These are phyloP conservation scores for Macrocentrus cingulum DNA, from an alignment of 1,140 invertebrate species.

Conservation along the genomic window DNA sequence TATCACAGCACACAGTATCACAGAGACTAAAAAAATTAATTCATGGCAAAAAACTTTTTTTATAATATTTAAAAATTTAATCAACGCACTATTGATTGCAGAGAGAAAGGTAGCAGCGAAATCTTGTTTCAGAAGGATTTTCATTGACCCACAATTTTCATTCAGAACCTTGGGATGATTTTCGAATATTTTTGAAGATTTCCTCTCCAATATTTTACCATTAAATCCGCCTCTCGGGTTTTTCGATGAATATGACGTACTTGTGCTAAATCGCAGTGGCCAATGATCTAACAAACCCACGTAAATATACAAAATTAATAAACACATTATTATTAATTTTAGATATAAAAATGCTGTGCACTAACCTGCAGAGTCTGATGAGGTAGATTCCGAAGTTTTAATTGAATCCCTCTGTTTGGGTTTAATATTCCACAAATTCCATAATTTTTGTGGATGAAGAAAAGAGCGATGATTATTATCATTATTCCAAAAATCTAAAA, in stretches of 20 bases:
- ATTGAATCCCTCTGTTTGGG: background rate
- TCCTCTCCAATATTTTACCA: background rate
- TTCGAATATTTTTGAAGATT: background rate
- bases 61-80: no score
- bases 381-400: background rate
- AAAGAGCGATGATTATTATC: background rate
- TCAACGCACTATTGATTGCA: slow-evolving; percentile 2
- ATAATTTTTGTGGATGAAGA: background rate
- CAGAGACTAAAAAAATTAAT: background rate
- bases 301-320: no score
- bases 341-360: no score
- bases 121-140: background rate
- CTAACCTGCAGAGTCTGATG: background rate
- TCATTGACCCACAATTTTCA: background rate
- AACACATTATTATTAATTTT: no score
- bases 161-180: background rate
- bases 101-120: slow-evolving; percentile 3
- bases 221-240: no score
- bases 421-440: slow-evolving; percentile 2
- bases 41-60: no score
- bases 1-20: background rate
- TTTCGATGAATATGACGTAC: no score
- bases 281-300: no score
- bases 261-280: no score
- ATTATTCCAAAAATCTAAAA: background rate